These are phyloP conservation scores for Gymnoscelis rufifasciata DNA, from an alignment of 2,888 invertebrate species.

Conservation along the genomic window DNA sequence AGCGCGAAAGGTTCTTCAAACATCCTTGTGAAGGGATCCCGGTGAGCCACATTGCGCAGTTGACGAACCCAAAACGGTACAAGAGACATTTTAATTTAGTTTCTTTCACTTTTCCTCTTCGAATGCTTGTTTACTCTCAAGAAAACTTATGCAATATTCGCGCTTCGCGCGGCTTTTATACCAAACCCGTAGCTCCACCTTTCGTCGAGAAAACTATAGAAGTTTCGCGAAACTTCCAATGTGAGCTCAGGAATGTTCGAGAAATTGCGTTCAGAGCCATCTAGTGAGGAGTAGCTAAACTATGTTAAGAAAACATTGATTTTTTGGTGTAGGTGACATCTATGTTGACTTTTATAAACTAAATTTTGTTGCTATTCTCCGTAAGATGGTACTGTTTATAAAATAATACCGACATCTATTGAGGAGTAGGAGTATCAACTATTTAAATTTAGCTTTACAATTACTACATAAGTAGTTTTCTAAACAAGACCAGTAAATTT, in stretches of 20 bases:
- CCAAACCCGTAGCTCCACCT: conserved; percentile 44
- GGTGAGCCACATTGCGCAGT: conserved; percentile 54
- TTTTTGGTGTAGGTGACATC: too few species aligned
- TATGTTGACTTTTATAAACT: too few species aligned
- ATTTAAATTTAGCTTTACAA: too few species aligned
- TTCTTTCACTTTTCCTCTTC: background rate
- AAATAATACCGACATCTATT: too few species aligned
- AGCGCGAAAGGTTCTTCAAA: conserved; percentile 59
- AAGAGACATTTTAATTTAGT: conserved; percentile 53
- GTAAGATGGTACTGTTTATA: too few species aligned
- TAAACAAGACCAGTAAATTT: background rate
- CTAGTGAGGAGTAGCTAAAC: conserved; percentile 34
- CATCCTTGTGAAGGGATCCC: conserved; percentile 54
- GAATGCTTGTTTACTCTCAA: conserved; percentile 4
- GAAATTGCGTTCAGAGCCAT: conserved; percentile 35
- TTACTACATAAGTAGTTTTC: too few species aligned
- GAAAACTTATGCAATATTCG: conserved; percentile 30
- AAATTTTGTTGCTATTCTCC: too few species aligned
- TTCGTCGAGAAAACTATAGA: conserved; percentile 40
- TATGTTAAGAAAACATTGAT: background rate
- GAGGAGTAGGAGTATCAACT: too few species aligned
- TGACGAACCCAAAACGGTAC: conserved; percentile 69
- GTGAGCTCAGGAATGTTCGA: background rate
- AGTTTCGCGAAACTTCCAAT: conserved; percentile 50
- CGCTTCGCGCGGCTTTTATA: conserved; percentile 47